These are phyloP conservation scores for Pseudonaja textilis DNA, from an alignment of 2,113 vertebrate genomes.

Conservation along the genomic window DNA sequence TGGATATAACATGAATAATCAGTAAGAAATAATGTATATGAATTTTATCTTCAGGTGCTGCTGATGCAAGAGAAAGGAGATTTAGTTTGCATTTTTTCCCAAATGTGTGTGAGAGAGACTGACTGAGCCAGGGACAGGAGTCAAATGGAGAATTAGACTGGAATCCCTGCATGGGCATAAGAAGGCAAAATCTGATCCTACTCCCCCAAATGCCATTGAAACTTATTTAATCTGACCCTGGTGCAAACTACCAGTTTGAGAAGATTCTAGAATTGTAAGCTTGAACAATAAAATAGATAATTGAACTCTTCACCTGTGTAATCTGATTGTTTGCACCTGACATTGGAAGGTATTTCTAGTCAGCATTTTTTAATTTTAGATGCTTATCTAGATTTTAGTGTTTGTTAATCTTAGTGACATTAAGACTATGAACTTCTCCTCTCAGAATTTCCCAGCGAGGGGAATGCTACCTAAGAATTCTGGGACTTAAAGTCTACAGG, in stretches of 20 bases:
- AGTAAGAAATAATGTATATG: background rate
- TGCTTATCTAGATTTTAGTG: background rate
- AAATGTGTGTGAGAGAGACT: background rate
- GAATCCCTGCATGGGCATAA: background rate
- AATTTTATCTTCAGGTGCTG: background rate
- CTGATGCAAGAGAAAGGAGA: background rate
- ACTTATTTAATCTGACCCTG: background rate
- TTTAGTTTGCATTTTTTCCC: background rate
- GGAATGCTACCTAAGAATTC: background rate
- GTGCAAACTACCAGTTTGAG: background rate
- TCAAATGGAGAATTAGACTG: background rate
- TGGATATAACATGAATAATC: background rate
- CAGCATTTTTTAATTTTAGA: background rate
- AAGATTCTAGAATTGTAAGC: background rate
- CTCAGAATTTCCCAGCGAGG: background rate
- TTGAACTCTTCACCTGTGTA: background rate
- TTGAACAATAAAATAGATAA: background rate
- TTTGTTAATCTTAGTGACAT: background rate
- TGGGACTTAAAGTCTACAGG: background rate
- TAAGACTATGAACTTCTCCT: background rate
- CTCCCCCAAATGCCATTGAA: background rate
- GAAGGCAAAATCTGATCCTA: background rate
- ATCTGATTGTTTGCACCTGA: background rate
- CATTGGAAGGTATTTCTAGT: conserved; percentile 28
- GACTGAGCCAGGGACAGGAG: background rate